Conservation (phyloP, 2,797 vertebrate species). For the Sebastes vulpes region DNA sequence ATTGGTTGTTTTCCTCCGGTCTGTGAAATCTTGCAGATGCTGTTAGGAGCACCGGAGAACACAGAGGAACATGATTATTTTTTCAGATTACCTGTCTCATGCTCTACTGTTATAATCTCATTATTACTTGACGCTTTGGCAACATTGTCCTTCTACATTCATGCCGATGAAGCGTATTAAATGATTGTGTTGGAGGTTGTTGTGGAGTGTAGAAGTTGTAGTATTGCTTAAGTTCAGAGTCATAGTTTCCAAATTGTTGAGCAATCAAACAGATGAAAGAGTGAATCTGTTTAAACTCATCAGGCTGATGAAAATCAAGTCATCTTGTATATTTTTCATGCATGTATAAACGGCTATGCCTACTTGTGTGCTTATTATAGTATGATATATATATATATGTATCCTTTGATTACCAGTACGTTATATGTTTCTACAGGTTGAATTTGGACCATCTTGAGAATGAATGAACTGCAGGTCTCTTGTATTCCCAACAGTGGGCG, state of each 20-base stretch:
- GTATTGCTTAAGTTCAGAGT: not conserved
- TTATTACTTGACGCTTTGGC: too few species aligned
- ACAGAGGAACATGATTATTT: too few species aligned
- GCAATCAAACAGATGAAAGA: not conserved
- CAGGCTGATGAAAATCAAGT: not conserved
- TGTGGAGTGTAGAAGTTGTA: not conserved
- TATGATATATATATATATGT: not conserved
- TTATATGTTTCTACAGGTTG: not conserved
- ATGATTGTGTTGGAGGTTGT: not conserved
- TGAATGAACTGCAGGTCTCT: not conserved
- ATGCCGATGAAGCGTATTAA: too few species aligned
- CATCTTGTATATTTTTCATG: not conserved
- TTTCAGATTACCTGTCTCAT: too few species aligned
- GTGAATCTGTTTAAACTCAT: not conserved
- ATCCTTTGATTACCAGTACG: not conserved
- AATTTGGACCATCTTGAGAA: not conserved
- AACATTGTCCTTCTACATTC: too few species aligned
- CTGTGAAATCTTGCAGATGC: too few species aligned
- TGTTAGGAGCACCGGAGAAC: too few species aligned
- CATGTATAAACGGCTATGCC: not conserved
- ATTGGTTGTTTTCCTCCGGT: too few species aligned
- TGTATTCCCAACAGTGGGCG: slow-evolving; percentile 75
- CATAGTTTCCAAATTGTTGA: not conserved
- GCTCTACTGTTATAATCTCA: too few species aligned
- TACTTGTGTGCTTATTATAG: not conserved